These are phyloP conservation scores for Subanguina moxae DNA, from an alignment of 1,140 invertebrate species.

Conservation along the genomic window DNA sequence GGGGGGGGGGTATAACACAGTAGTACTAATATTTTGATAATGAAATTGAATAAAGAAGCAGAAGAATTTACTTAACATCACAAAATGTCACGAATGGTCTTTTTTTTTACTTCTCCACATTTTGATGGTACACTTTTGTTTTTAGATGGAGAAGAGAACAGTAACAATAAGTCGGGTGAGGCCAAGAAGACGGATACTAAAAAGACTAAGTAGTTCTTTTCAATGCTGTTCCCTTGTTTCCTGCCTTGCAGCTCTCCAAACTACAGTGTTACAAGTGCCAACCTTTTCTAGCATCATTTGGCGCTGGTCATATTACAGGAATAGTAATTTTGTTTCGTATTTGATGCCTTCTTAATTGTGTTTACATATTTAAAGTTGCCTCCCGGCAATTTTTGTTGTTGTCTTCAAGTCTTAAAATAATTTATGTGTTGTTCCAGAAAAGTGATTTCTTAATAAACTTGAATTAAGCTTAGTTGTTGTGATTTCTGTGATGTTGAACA, in stretches of 20 bases:
- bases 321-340: neutral
- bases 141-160: slow-evolving; percentile 13
- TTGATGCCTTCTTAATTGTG: neutral
- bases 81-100: too few relatives aligned
- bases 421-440: neutral
- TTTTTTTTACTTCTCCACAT: too few relatives aligned
- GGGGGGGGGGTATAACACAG: too few relatives aligned
- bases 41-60: too few relatives aligned
- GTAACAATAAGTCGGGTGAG: neutral
- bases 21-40: too few relatives aligned
- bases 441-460: neutral
- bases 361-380: slow-evolving; percentile 1
- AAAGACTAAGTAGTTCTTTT: slow-evolving; percentile 36
- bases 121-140: neutral
- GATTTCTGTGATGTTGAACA: neutral
- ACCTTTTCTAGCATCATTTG: slow-evolving; percentile 7
- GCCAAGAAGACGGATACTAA: slow-evolving; percentile 33
- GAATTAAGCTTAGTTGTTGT: neutral
- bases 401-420: neutral
- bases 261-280: neutral
- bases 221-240: neutral
- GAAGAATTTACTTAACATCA: too few relatives aligned
- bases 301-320: slow-evolving; percentile 1
- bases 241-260: neutral
- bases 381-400: too few relatives aligned